A percentile compares a stretch with the other conserved stretches of the same genome.
These are phyloP conservation scores for Glossophaga mutica DNA, from an alignment of 2,797 vertebrate species.

Conservation along the genomic window DNA sequence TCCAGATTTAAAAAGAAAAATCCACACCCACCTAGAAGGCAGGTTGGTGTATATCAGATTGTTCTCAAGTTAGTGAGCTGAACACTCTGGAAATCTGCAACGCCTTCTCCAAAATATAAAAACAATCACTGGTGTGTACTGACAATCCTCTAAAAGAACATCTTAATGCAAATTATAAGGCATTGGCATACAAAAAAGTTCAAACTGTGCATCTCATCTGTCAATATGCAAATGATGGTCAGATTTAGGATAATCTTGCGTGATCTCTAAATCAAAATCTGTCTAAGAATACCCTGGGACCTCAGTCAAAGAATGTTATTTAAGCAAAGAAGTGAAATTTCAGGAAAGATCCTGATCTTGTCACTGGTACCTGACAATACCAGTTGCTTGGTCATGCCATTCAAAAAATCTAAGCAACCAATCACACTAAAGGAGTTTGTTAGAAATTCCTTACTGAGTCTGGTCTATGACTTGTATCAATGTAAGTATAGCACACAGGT, in stretches of 20 bases:
- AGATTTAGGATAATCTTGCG: neutral
- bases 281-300: neutral
- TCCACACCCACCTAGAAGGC: neutral
- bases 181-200: neutral
- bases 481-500: neutral
- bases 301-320: neutral
- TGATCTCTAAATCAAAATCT: neutral
- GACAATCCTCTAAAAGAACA: neutral
- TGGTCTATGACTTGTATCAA: neutral
- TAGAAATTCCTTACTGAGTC: neutral
- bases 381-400: neutral
- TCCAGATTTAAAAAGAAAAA: neutral
- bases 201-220: neutral
- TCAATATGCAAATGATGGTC: neutral
- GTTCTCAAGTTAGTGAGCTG: neutral
- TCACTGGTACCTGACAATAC: neutral
- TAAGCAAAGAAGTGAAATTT: neutral
- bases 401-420: neutral
- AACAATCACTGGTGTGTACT: neutral
- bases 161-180: neutral
- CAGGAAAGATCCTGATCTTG: neutral
- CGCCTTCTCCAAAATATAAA: neutral
- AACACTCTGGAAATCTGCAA: neutral
- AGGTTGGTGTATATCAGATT: neutral
- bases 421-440: neutral